Evolutionary conservation across 2,797 vertebrate species (phyloP), one percentile per base, ranked within the genome.

Genomic region (Sebastes minor): DNA sequence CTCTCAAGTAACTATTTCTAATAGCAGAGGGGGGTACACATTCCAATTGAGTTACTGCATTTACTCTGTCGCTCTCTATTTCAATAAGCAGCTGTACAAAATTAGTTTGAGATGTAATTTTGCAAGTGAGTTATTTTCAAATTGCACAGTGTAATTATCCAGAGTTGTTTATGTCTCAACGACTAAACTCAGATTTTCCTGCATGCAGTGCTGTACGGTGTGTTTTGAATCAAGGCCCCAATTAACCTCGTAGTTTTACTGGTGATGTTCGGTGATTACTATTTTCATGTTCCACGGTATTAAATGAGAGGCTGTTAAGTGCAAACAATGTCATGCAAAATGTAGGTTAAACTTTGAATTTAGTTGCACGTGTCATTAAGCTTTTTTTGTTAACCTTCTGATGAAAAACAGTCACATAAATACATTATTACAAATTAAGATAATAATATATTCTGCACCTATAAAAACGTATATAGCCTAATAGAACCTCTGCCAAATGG

Each of bases 51-150:
- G 90, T 91, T 90, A 86, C 74, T 88, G 82, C 67, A 74, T 89
- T 92, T 83, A 73, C 81, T 87, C 89, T 62, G 80, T 53, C 66
- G 71, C 90, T 93, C 89, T 81, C 82, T 64, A 64, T 89, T 90
- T 95, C 89, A 88, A 91, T 92, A 86, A 81, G 87, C 92, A 93
- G 92, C 91, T 90, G 91, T 85, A 87, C 89, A 86, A 94, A 95
- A 95, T 96, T 94, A 95, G 90, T 91, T 88, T 57, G 84, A 93
- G 92, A 94, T 90, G 91, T 92, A 87, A 95, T 95, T 94, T 95
- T 93, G 92, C 92, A 95, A 94, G 82, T 86, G 88, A 93, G 92
- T 95, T 95, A 91, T 94, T 95, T 95, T 94, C 90, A 94, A 95
- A 95, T 95, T 95, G 92, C 90, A 92, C 81, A 77, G 92, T 91